Conservation (phyloP, 2,888 invertebrate species). For the Sesia apiformis region DNA sequence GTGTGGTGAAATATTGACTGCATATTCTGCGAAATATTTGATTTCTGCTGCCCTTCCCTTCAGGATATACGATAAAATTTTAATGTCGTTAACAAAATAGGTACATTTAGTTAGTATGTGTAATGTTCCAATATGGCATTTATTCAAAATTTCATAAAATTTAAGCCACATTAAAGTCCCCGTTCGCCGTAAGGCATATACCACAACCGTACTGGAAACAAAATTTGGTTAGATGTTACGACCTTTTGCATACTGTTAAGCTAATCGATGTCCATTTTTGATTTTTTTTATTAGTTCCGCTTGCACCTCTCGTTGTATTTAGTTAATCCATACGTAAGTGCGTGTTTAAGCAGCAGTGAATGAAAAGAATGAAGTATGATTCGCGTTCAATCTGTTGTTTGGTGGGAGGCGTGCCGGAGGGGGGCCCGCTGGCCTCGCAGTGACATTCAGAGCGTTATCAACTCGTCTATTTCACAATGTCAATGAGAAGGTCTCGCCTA, state of each 20-base stretch:
- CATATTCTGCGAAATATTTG: slow-evolving; percentile 4
- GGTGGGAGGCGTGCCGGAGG: slow-evolving; percentile 28
- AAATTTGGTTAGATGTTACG: background rate
- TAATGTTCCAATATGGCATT: too few relatives aligned
- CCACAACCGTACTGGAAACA: background rate
- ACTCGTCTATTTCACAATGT: slow-evolving; percentile 73
- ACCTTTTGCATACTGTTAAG: background rate
- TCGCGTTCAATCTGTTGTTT: slow-evolving; percentile 20
- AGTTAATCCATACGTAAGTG: too few relatives aligned
- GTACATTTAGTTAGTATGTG: too few relatives aligned
- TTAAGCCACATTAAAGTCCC: slow-evolving; percentile 1
- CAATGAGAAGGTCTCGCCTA: slow-evolving; percentile 73
- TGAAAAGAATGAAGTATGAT: background rate
- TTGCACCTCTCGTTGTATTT: too few relatives aligned
- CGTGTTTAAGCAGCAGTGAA: too few relatives aligned
- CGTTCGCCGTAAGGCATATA: slow-evolving; percentile 7
- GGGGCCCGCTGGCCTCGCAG: slow-evolving; percentile 63
- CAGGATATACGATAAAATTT: background rate
- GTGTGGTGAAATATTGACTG: slow-evolving; percentile 31
- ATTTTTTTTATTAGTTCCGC: too few relatives aligned
- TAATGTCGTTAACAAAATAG: too few relatives aligned
- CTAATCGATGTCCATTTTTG: too few relatives aligned
- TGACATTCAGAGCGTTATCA: slow-evolving; percentile 72
- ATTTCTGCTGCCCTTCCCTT: background rate
- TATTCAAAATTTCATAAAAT: too few relatives aligned